Conservation (phyloP, 2,888 invertebrate species). For the Piscicola geometra region DNA sequence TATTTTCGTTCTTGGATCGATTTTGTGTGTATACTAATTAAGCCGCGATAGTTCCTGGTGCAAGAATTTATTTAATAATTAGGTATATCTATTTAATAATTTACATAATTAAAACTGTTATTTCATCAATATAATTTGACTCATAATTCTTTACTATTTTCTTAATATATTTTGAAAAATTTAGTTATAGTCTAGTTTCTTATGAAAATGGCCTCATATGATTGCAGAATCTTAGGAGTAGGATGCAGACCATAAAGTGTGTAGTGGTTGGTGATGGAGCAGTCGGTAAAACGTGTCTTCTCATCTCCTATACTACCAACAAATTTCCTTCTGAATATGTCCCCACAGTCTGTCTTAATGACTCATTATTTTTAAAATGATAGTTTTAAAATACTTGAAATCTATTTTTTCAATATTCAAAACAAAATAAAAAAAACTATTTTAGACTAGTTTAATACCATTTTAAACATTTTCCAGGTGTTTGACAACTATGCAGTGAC, state of each 20-base stretch:
- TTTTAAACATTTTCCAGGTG: slow-evolving; percentile 61
- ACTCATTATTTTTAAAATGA: background rate
- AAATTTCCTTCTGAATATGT: slow-evolving; percentile 64
- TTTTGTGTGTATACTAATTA: background rate
- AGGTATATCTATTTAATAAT: too few relatives aligned
- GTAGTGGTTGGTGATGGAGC: slow-evolving; percentile 64
- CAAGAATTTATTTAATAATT: too few relatives aligned
- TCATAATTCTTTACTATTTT: too few relatives aligned
- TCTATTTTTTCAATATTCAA: background rate
- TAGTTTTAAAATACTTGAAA: background rate
- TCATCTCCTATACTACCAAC: slow-evolving; percentile 63
- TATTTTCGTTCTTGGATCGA: background rate
- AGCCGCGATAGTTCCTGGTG: slow-evolving; percentile 12
- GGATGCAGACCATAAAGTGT: slow-evolving; percentile 65
- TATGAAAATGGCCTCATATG: too few relatives aligned
- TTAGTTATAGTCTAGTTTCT: too few relatives aligned
- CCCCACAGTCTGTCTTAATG: slow-evolving; percentile 58
- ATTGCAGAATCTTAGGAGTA: slow-evolving; percentile 11
- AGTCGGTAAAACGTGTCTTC: slow-evolving; percentile 63
- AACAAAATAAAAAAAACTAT: background rate
- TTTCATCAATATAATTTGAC: too few relatives aligned
- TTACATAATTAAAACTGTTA: background rate
- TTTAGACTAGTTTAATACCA: background rate
- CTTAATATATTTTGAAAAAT: too few relatives aligned
- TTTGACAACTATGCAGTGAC: slow-evolving; percentile 98